Evolutionary conservation across 2,113 vertebrate genomes (phyloP).

Genomic region (Paraplagusia blochii): DNA sequence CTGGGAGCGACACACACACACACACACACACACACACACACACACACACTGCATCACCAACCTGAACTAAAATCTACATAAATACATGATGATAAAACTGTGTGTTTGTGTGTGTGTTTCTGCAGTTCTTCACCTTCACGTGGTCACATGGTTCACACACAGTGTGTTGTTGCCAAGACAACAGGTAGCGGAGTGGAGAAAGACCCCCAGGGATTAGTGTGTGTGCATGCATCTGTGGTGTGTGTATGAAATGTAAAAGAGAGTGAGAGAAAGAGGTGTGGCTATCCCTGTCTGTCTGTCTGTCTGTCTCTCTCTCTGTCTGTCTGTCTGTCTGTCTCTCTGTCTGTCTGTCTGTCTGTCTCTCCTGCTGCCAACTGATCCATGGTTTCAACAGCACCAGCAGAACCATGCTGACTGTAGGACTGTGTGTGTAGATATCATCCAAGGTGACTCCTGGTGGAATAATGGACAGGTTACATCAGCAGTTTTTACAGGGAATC

Average conservation of each 20-base stretch:
- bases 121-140: slow-evolving; percentile 53
- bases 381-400: slow-evolving; percentile 35
- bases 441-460: slow-evolving; percentile 67
- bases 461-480: slow-evolving; percentile 21
- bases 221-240: slow-evolving; percentile 4
- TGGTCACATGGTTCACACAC: slow-evolving; percentile 65
- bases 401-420: slow-evolving; percentile 37
- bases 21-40: slow-evolving; percentile 7
- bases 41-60: neutral
- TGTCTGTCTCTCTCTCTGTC: slow-evolving; percentile 13
- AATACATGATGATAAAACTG: slow-evolving; percentile 3
- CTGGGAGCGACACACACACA: slow-evolving; percentile 12
- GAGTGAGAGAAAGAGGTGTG: slow-evolving; percentile 27
- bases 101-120: slow-evolving; percentile 12
- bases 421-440: slow-evolving; percentile 11
- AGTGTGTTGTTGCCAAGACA: slow-evolving; percentile 73
- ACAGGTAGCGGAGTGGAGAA: slow-evolving; percentile 72
- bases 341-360: slow-evolving; percentile 2
- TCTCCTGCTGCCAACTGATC: slow-evolving; percentile 52
- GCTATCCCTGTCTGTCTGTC: slow-evolving; percentile 35
- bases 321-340: slow-evolving; percentile 9
- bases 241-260: slow-evolving; percentile 12
- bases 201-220: slow-evolving; percentile 48
- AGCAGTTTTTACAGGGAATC: slow-evolving; percentile 10
- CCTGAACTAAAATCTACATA: slow-evolving; percentile 12